These are phyloP conservation scores for Macaria notata DNA, from an alignment of 2,888 invertebrate genomes.

Conservation along the genomic window DNA sequence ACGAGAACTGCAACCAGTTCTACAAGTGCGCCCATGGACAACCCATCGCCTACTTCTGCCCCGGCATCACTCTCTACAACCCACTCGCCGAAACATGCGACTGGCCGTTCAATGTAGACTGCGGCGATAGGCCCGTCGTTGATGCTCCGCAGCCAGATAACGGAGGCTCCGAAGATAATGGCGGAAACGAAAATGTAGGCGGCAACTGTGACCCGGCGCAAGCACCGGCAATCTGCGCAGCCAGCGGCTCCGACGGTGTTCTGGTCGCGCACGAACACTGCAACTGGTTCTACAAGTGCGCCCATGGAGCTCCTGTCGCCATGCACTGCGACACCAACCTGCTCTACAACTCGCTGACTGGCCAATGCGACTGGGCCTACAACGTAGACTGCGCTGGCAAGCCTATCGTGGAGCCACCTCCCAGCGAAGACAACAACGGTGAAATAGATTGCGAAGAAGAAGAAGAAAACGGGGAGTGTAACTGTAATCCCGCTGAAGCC, in stretches of 20 bases:
- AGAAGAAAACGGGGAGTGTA: slow-evolving; percentile 16
- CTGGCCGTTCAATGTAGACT: slow-evolving; percentile 41
- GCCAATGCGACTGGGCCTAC: slow-evolving; percentile 44
- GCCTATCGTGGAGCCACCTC: slow-evolving; percentile 22
- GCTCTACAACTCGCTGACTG: slow-evolving; percentile 37
- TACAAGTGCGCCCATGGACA: slow-evolving; percentile 41
- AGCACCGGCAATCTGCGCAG: slow-evolving; percentile 41
- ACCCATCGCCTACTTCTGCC: slow-evolving; percentile 36
- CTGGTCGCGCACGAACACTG: slow-evolving; percentile 45
- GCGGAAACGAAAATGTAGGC: slow-evolving; percentile 11
- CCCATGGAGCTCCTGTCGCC: slow-evolving; percentile 37
- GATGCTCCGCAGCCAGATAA: slow-evolving; percentile 18
- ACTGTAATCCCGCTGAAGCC: slow-evolving; percentile 41
- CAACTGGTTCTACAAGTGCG: slow-evolving; percentile 44
- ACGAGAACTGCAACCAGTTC: slow-evolving; percentile 49
- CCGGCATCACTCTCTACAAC: slow-evolving; percentile 36
- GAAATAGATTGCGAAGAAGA: slow-evolving; percentile 17
- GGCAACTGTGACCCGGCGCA: slow-evolving; percentile 43
- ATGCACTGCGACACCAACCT: slow-evolving; percentile 33
- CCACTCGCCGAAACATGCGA: slow-evolving; percentile 39
- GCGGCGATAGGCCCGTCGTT: slow-evolving; percentile 33
- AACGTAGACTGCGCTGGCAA: slow-evolving; percentile 44
- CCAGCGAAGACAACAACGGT: slow-evolving; percentile 12
- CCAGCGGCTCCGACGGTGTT: slow-evolving; percentile 37
- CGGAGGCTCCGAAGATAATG: slow-evolving; percentile 2